Conservation (phyloP, 2,797 vertebrate species). For the Pseudomugil gertrudae region DNA sequence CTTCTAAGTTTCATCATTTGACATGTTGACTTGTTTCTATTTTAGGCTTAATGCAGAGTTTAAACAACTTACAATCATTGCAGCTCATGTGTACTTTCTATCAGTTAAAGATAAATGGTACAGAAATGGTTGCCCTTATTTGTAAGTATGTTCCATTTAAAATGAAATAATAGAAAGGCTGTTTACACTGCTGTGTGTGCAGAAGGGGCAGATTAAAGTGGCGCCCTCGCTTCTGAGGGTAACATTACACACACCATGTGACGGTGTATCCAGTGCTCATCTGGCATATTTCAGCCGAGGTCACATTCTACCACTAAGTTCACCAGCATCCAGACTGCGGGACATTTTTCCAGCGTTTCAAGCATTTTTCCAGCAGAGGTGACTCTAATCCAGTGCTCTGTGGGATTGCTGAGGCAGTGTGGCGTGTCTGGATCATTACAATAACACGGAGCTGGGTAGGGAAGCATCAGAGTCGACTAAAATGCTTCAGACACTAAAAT, state of each 20-base stretch:
- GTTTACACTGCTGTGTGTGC: constrained; percentile 63
- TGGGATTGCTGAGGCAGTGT: neutral
- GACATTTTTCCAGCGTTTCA: neutral
- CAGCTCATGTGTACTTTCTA: neutral
- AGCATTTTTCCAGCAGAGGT: neutral
- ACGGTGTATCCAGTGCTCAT: constrained; percentile 76
- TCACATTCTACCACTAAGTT: constrained; percentile 57
- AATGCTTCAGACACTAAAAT: neutral
- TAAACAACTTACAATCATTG: neutral
- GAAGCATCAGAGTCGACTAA: neutral
- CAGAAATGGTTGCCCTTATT: too few relatives aligned
- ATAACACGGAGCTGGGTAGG: neutral
- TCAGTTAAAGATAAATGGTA: too few relatives aligned
- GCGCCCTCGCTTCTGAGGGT: constrained; percentile 42
- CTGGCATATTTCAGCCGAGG: constrained; percentile 66
- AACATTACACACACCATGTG: constrained; percentile 80
- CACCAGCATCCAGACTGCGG: constrained; percentile 20
- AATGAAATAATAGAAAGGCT: constrained; percentile 48
- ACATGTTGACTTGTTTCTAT: neutral
- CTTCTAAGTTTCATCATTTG: neutral
- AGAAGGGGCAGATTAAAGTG: constrained; percentile 34
- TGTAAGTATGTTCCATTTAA: neutral
- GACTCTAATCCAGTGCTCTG: neutral
- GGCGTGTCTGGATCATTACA: constrained; percentile 10
- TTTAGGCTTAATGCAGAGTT: neutral